These are phyloP conservation scores for Nothocercus julius DNA, from an alignment of 2,113 vertebrate genomes.

Conservation along the genomic window DNA sequence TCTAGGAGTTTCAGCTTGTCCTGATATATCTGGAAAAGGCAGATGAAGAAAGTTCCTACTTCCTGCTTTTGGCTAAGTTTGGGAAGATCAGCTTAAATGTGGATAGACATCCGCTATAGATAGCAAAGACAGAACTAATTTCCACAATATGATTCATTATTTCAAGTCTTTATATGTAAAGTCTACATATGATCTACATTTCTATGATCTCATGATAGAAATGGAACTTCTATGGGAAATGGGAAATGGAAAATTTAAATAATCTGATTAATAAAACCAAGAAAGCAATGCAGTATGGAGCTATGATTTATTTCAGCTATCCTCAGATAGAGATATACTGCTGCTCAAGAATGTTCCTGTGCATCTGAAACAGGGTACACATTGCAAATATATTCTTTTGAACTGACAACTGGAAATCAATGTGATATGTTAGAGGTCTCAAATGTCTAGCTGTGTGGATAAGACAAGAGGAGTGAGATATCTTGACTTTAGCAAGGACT, in stretches of 20 bases:
- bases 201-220: background rate
- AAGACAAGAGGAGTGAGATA: background rate
- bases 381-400: background rate
- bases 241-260: background rate
- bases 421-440: background rate
- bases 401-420: background rate
- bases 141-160: background rate
- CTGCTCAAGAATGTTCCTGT: background rate
- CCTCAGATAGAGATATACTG: background rate
- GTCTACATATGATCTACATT: background rate
- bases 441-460: background rate
- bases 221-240: background rate
- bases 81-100: background rate
- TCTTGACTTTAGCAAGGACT: no score
- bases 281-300: background rate
- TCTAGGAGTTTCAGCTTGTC: background rate
- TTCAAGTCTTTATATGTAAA: background rate
- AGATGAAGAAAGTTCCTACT: background rate
- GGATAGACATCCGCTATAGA: background rate
- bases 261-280: background rate
- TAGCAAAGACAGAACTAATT: background rate
- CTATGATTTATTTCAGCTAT: rapidly evolving
- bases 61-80: background rate
- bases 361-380: background rate
- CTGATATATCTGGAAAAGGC: background rate